Percentiles rank a stretch among this genome's conserved stretches.
phyloP scores from a whole-genome alignment of 1,140 invertebrate genomes.

The Stegodyphus dumicola region DNA sequence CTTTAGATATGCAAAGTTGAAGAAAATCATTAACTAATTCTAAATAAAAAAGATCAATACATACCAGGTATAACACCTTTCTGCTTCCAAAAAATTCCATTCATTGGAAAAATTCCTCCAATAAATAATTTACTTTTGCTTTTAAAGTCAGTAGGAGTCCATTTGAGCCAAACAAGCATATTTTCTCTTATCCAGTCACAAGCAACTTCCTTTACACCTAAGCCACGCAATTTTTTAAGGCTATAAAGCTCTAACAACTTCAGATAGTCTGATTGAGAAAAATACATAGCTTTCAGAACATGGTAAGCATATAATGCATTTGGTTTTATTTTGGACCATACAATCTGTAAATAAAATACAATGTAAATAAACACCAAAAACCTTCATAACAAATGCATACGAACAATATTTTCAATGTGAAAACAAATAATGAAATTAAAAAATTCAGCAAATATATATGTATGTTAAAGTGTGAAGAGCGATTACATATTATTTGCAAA shows the following conservation, averaged over 20 bases:
- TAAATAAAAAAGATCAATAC: neutral
- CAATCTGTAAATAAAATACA: slow-evolving; percentile 29
- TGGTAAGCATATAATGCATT: slow-evolving; percentile 65
- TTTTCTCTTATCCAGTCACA: slow-evolving; percentile 78
- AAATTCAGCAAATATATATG: too few relatives aligned
- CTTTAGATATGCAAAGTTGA: too few relatives aligned
- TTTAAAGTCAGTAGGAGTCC: slow-evolving; percentile 71
- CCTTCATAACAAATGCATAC: too few relatives aligned
- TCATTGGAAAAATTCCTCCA: slow-evolving; percentile 83
- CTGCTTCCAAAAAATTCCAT: slow-evolving; percentile 73
- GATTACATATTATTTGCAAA: too few relatives aligned
- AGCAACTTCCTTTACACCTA: slow-evolving; percentile 71
- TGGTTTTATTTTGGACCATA: slow-evolving; percentile 49
- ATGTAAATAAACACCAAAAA: too few relatives aligned
- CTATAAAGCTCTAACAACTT: slow-evolving; percentile 71
- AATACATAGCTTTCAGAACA: slow-evolving; percentile 73
- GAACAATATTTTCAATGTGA: too few relatives aligned
- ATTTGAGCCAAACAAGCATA: slow-evolving; percentile 70
- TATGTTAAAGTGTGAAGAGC: too few relatives aligned
- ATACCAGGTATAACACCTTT: slow-evolving; percentile 74
- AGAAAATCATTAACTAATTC: too few relatives aligned
- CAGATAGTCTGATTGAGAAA: slow-evolving; percentile 72
- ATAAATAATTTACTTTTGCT: slow-evolving; percentile 74
- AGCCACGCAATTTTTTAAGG: slow-evolving; percentile 46
- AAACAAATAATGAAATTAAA: too few relatives aligned